Evolutionary conservation across 2,888 invertebrate genomes (phyloP), one percentile per base, ranked within the genome.

Genomic region (Campoplex capitator): DNA sequence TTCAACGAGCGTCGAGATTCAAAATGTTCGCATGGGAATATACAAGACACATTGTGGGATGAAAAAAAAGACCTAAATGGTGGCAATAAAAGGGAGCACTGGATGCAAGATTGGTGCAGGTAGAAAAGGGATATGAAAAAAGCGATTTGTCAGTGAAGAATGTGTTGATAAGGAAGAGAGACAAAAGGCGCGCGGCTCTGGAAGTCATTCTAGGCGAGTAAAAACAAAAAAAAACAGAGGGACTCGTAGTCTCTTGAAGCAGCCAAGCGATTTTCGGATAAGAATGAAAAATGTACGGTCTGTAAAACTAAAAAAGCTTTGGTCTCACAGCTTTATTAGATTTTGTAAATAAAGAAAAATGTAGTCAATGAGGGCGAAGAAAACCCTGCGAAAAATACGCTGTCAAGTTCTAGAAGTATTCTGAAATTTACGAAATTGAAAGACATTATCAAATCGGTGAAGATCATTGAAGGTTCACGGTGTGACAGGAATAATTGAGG

Each of bases 121-220:
- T 16, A 18, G 38, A 51, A 28, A 42, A 42, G 74, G 58, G 68
- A 68, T 76, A 54, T 54, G 51, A 28, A 51, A 16, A 62, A 78
- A 32, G 32, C 32, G 54, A 82, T 74, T 58, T 70, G 54, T 32
- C 9, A 32, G 58, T 32, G 38, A 45, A 45, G 56, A 35, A 70
- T 38, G 45, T 56, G 77, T 45, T 58, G 81, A 76, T 38, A 54
- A 74, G 56, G 56, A 45, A 45, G 71, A n/a, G 70, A 13, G 35
- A 67, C 32, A 58, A 58, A 74, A 28, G 67, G n/a, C n/a, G 71
- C 11, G 23, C 54, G 58, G 45, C 51, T 65, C 35, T 13, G 32
- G 35, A 51, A 80, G n/a, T 75, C 38, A 67, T 68, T 48, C 35
- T 67, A 62, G 42, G n/a, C 38, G 67, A 77, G 73, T 77, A 68